These are phyloP conservation scores for Pelodiscus sinensis DNA, from an alignment of 2,113 vertebrate species.

Conservation along the genomic window DNA sequence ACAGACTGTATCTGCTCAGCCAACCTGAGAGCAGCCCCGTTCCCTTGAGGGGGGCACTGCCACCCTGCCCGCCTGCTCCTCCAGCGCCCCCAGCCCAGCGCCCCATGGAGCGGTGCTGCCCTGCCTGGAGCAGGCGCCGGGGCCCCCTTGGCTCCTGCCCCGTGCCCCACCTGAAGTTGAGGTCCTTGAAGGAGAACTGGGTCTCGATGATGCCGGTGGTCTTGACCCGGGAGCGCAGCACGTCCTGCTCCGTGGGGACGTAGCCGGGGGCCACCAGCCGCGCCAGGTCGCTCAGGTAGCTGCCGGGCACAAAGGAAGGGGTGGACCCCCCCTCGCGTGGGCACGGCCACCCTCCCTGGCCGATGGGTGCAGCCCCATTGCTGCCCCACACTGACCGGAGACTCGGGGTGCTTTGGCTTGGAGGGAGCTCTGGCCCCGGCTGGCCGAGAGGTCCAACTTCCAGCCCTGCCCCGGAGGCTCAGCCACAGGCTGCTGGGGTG, in stretches of 20 bases:
- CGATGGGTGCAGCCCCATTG: no score
- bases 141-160: accelerated
- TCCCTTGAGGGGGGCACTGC: neutral
- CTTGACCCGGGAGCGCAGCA: conserved; percentile 96
- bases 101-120: no score
- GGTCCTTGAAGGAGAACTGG: conserved; percentile 94
- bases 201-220: conserved; percentile 98
- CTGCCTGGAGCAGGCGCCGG: no score
- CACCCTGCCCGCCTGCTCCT: no score
- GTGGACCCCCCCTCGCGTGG: neutral
- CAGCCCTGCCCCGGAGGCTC: neutral
- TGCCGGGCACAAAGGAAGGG: neutral
- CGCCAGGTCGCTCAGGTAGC: conserved; percentile 93
- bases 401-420: neutral
- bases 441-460: neutral
- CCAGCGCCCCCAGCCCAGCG: no score
- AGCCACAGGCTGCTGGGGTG: neutral
- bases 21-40: no score
- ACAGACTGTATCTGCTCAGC: no score
- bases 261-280: conserved; percentile 91
- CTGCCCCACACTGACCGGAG: neutral
- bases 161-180: conserved; percentile 90
- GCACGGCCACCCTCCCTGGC: no score
- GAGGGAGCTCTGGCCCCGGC: neutral
- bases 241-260: conserved; percentile 95